Conservation (phyloP, 2,113 vertebrate species). For the Galemys pyrenaicus region DNA sequence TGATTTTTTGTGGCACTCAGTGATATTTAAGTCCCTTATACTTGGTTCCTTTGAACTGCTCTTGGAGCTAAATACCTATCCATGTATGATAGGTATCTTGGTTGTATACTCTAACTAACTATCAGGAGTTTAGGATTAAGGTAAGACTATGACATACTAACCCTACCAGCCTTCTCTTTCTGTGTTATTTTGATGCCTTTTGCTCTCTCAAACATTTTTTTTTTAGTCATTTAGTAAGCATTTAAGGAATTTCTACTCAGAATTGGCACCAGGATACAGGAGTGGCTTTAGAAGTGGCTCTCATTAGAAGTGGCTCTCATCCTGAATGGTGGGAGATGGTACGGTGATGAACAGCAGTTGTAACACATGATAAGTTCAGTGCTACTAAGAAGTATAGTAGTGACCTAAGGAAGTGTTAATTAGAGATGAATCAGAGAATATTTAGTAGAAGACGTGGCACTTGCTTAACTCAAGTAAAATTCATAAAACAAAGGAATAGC, state of each 20-base stretch:
- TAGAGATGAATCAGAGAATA: background rate
- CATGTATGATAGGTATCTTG: background rate
- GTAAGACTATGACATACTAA: conserved; percentile 13
- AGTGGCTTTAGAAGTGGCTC: background rate
- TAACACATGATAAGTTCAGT: background rate
- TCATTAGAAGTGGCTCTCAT: background rate
- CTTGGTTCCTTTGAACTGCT: conserved; percentile 46
- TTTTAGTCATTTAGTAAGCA: background rate
- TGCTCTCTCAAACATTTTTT: background rate
- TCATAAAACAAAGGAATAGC: background rate
- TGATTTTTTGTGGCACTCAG: conserved; percentile 23
- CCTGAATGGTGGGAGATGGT: background rate
- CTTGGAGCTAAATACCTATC: conserved; percentile 29
- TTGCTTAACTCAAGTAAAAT: background rate
- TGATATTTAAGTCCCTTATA: conserved; percentile 55
- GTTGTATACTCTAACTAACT: conserved; percentile 22
- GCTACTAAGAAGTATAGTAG: background rate
- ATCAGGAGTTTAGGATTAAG: background rate
- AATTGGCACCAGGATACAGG: background rate
- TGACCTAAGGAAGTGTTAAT: background rate
- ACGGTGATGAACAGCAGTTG: background rate
- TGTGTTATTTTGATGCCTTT: conserved; percentile 5
- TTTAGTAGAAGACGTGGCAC: background rate
- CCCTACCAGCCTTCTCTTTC: background rate
- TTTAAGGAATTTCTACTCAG: background rate